Base-by-base conservation (phyloP, 2,797 vertebrate species). In the Nothura maculosa region DNA sequence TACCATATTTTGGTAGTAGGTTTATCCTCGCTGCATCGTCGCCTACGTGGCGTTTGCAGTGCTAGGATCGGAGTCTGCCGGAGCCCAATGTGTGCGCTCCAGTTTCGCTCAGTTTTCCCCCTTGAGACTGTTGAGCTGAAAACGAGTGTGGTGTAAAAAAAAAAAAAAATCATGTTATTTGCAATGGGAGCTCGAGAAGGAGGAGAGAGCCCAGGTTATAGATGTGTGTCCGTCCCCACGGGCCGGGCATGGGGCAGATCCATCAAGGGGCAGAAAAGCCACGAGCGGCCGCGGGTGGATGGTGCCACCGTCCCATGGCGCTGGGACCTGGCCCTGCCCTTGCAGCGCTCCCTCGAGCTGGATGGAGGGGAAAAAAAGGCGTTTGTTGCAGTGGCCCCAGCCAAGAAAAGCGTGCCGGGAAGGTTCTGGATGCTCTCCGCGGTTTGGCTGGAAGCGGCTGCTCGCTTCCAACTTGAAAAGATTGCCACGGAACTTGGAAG, bases 11-110 rank as follows among this genome's bases (percentile, higher is more conserved):
- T 81, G 89, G 93, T 91, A 93, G 94, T 92, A 95, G 94, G 94
- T 95, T 96, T 96, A 96, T 96, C 95, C 95, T 96, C 94, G 92
- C 93, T 92, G 94, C 90, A 62, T 94, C 77, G 85, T 94, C 94
- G 74, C 95, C 95, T 95, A 93, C 94, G 60, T 92, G 34, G 42
- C 70, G 93, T 92, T 94, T 92, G 90, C 95, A 94, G 93, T 61
- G 82, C 7, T 82, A 89, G 92, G 85, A 94, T 93, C 89, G 43
- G 93, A 96, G 93, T 94, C 95, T 96, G 95, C 89, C 92, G 85
- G 94, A 96, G 93, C 83, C 3, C 3, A 92, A 82, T 63, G 74
- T 57, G 79, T 0, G 63, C 16, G 27, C 86, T 66, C 38, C 62
- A 85, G 90, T 89, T 92, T 78, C 94, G 93, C 87, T 95, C 94